Percentiles rank a stretch among this genome's conserved stretches.
These are phyloP conservation scores for Rhamnusium bicolor DNA, from an alignment of 2,888 invertebrate genomes.

Conservation along the genomic window DNA sequence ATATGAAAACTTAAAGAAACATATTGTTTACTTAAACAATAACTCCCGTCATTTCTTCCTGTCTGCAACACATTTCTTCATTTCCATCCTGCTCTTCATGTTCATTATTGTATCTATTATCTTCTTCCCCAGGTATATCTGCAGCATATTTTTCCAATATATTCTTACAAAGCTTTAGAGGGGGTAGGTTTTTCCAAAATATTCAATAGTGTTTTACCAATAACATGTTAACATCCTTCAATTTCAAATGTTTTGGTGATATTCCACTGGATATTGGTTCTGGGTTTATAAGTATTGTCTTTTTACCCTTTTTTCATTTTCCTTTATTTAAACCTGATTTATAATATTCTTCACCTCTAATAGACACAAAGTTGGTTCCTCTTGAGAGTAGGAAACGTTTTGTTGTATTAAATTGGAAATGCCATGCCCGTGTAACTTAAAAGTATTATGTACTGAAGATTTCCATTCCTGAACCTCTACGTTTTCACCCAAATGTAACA, in stretches of 20 bases:
- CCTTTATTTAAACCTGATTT: background rate
- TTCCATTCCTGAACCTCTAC: too few species aligned
- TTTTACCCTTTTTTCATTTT: background rate
- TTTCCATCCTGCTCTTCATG: background rate
- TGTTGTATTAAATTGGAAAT: background rate
- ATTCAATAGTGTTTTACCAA: too few species aligned
- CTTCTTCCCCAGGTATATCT: background rate
- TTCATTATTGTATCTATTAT: background rate
- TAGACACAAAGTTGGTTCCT: background rate
- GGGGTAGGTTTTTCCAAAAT: background rate
- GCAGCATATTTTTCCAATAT: background rate
- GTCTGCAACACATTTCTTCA: background rate
- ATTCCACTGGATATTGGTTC: background rate
- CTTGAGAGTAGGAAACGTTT: background rate
- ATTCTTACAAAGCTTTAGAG: background rate
- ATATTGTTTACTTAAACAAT: background rate
- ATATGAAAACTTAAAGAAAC: too few species aligned
- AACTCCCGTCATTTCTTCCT: background rate
- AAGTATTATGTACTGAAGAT: too few species aligned
- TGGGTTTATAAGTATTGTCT: background rate
- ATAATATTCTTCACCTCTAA: background rate
- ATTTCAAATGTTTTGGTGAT: background rate
- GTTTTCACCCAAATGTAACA: background rate
- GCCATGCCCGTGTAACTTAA: background rate
- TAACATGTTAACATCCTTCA: background rate